Base-by-base conservation (phyloP, 2,888 invertebrate species). In the Pyrgus malvae region DNA sequence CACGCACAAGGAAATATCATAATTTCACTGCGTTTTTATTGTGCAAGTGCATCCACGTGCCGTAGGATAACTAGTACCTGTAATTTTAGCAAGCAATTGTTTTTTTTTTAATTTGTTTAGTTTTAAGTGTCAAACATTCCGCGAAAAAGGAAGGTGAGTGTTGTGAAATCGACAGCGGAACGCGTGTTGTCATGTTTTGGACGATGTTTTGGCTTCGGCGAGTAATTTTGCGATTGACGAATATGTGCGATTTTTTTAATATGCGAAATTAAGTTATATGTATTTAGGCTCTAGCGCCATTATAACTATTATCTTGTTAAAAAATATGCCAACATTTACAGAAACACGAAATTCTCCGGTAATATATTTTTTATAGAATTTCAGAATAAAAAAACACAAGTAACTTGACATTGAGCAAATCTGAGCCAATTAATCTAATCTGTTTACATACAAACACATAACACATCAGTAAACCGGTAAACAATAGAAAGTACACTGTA, bases 131-230 rank as follows among this genome's bases (percentile, higher is more conserved):
- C 65, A 68, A 88, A 76, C 75, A 89, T 89, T 86, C 89, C 90
- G 69, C 87, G 89, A 7, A 90, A 88, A 75, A 81, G 86, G 81
- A 90, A 90, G 89, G 89, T 90, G 67, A 87, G 88, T 44, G 19
- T 82, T 54, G 59, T 58, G 62, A 54, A 54, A 51, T 44, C 35
- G 50, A 12, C 44, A 2, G 25, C 21, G 23, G 33, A 21, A 48
- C 17, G 21, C 35, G 14, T 16, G 2, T 35, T 16, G 16, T 35
- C 8, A 48, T 23, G 50, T 44, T 44, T 44, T 27, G 9, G 8
- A 35, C 23, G 6, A 8, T 17, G 7, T 38, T 29, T 19, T 14
- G 35, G 35, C 29, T 42, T 42, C 3, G n/a, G 19, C 7, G 19
- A 27, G 17, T 33, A 14, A 51, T 51, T 27, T 27, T 27, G 45